phyloP scores from a whole-genome alignment of 2,797 vertebrate species.

The Oryzias sinensis region DNA sequence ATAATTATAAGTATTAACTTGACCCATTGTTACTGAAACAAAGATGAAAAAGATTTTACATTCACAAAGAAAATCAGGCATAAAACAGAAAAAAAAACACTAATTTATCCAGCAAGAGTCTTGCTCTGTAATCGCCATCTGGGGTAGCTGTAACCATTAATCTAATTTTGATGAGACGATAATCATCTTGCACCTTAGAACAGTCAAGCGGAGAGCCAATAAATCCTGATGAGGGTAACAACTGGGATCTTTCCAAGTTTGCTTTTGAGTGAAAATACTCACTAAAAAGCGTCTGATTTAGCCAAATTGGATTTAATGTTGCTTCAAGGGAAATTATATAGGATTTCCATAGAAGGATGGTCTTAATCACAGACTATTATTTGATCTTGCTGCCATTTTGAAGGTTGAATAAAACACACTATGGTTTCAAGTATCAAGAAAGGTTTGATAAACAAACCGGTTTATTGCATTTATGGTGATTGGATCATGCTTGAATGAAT shows the following conservation, averaged over 20 bases:
- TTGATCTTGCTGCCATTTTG: slow-evolving; percentile 69
- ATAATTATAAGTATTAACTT: slow-evolving; percentile 13
- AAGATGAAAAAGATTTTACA: slow-evolving; percentile 23
- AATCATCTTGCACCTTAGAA: slow-evolving; percentile 59
- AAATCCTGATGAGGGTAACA: slow-evolving; percentile 48
- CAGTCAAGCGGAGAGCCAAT: slow-evolving; percentile 41
- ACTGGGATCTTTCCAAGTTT: slow-evolving; percentile 60
- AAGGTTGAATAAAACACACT: slow-evolving; percentile 51
- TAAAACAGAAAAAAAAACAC: slow-evolving; percentile 1
- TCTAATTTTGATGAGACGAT: slow-evolving; percentile 62
- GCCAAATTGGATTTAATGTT: slow-evolving; percentile 59
- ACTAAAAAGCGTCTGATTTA: slow-evolving; percentile 55
- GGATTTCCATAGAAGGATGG: slow-evolving; percentile 57
- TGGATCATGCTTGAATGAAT: no score
- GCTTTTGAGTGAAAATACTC: slow-evolving; percentile 60
- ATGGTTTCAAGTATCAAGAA: slow-evolving; percentile 49
- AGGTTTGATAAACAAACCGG: slow-evolving; percentile 37
- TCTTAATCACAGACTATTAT: slow-evolving; percentile 57
- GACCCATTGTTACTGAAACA: slow-evolving; percentile 33
- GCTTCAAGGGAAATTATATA: slow-evolving; percentile 64
- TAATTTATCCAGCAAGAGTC: slow-evolving; percentile 30
- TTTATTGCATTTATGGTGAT: slow-evolving; percentile 14
- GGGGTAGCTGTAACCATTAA: slow-evolving; percentile 42
- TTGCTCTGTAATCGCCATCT: slow-evolving; percentile 53
- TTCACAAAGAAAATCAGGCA: slow-evolving; percentile 38